These are phyloP conservation scores for Eueremaeus valkanovi DNA, from an alignment of 2,888 invertebrate genomes.

Conservation along the genomic window DNA sequence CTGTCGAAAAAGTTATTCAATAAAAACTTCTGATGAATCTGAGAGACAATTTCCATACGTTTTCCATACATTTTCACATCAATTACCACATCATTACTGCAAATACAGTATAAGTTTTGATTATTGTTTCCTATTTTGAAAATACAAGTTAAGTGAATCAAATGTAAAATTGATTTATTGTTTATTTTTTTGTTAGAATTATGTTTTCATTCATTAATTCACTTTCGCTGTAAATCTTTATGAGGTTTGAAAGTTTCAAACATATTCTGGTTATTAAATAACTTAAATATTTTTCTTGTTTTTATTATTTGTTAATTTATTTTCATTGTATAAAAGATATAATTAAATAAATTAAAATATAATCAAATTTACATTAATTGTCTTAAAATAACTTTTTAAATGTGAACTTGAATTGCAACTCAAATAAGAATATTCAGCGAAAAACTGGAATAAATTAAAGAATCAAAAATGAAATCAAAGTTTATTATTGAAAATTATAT, in stretches of 20 bases:
- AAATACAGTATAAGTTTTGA: too few species aligned
- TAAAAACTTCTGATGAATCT: neutral
- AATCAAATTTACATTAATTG: too few species aligned
- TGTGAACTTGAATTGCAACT: neutral
- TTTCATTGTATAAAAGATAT: neutral
- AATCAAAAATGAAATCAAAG: too few species aligned
- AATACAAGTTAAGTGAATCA: too few species aligned
- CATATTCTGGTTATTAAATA: slow-evolving; percentile 17
- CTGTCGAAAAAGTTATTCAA: neutral
- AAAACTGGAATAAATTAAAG: too few species aligned
- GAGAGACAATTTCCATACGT: neutral
- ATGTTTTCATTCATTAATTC: neutral
- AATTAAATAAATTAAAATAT: neutral
- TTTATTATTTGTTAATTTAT: neutral
- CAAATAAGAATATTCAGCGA: too few species aligned
- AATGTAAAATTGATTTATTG: too few species aligned
- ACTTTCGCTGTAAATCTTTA: neutral
- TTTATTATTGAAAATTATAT: too few species aligned
- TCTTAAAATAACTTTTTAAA: neutral
- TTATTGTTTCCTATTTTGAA: too few species aligned
- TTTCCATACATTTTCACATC: neutral
- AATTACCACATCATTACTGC: neutral
- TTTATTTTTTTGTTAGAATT: too few species aligned
- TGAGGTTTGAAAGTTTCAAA: neutral
- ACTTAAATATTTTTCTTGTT: neutral